A percentile compares a stretch with the other conserved stretches of the same genome.
phyloP scores from a whole-genome alignment of 2,113 vertebrate species.

The Craseonycteris thonglongyai region DNA sequence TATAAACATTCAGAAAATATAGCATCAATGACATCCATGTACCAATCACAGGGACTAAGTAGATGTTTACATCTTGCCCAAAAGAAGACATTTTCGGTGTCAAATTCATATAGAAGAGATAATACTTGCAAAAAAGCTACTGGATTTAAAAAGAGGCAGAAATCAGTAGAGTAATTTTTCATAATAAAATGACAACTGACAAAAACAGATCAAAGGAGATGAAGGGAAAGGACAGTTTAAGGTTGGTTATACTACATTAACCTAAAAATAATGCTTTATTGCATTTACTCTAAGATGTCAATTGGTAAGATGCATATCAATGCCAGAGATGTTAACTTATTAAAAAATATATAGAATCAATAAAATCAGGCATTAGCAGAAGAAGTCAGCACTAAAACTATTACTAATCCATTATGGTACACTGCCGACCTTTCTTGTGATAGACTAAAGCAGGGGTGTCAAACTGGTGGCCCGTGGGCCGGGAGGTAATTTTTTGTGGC shows the following conservation, averaged over 20 bases:
- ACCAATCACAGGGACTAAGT: neutral
- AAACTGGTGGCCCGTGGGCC: too few species aligned
- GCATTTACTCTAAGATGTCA: neutral
- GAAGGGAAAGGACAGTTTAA: neutral
- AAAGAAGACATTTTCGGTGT: neutral
- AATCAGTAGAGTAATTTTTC: slow-evolving; percentile 34
- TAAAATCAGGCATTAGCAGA: neutral
- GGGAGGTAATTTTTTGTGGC: too few species aligned
- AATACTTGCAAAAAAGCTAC: neutral
- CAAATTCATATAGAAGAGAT: neutral
- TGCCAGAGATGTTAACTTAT: neutral
- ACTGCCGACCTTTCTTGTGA: neutral
- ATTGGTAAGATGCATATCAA: neutral
- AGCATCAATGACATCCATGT: neutral
- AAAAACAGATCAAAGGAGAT: neutral
- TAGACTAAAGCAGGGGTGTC: too few species aligned
- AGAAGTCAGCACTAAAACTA: neutral
- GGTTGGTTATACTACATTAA: neutral
- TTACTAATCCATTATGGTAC: neutral
- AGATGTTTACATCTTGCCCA: neutral
- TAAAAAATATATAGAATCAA: neutral
- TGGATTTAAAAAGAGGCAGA: neutral
- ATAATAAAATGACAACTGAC: slow-evolving; percentile 11
- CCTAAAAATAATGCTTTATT: slow-evolving; percentile 6
- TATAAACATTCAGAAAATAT: neutral